These are phyloP conservation scores for Rhadinocentrus ornatus DNA, from an alignment of 2,797 vertebrate species.

Conservation along the genomic window DNA sequence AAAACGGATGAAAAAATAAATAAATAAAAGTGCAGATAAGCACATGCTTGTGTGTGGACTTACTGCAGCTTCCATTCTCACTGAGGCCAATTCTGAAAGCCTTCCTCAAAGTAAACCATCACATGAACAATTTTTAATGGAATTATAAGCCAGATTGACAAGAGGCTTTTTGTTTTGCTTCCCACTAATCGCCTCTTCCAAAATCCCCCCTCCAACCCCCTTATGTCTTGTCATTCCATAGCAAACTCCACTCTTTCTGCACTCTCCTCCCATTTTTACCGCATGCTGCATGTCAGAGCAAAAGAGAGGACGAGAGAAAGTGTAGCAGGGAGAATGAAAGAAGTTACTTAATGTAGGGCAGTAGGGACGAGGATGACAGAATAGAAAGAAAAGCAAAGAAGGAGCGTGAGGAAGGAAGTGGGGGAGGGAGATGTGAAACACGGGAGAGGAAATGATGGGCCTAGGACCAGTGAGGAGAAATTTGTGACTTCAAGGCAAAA, in stretches of 20 bases:
- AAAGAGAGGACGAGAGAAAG: not conserved
- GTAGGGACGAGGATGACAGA: conserved; percentile 56
- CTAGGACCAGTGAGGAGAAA: conserved; percentile 44
- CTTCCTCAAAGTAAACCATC: conserved; percentile 56
- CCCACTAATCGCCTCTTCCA: conserved; percentile 60
- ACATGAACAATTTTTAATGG: conserved; percentile 63
- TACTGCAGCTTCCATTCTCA: not conserved
- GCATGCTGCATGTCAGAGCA: conserved; percentile 23
- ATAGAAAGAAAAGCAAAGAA: conserved; percentile 29
- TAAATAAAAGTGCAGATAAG: conserved; percentile 1
- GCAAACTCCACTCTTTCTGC: conserved; percentile 53
- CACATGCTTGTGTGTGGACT: not conserved
- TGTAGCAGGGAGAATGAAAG: conserved; percentile 55
- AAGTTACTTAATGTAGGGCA: conserved; percentile 70
- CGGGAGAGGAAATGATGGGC: conserved; percentile 32
- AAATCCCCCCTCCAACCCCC: conserved; percentile 57
- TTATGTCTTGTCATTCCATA: conserved; percentile 57
- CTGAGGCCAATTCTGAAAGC: conserved; percentile 55
- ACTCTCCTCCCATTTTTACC: conserved; percentile 47
- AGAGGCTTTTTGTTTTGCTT: conserved; percentile 66
- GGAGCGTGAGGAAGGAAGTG: conserved; percentile 35
- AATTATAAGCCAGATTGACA: conserved; percentile 80
- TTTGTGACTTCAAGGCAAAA: not conserved
- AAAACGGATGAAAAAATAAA: not conserved
- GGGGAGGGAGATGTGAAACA: conserved; percentile 39